Evolutionary conservation across 2,888 invertebrate species (phyloP), one percentile per base, ranked within the genome.

Genomic region (Drosophila multiciliata): DNA sequence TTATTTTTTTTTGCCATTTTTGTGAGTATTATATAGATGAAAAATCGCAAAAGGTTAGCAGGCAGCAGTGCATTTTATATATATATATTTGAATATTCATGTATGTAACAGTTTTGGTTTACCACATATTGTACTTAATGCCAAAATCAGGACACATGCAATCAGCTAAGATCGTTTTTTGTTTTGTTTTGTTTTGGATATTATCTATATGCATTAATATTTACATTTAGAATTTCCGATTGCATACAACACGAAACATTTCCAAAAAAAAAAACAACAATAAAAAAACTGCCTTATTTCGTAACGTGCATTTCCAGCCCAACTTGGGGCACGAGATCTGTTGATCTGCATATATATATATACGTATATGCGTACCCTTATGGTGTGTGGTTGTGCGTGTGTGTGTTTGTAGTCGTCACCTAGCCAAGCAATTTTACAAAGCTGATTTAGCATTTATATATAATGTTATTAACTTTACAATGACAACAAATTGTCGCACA

Each of bases 11-110:
- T 66, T 52, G 62, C 68, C 57, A 57, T 55, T 80, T 82, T 88
- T 88, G 86, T 68, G 85, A 85, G 85, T 85, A 88, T 85, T 85
- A 85, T 67, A 64, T 80, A 82, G 62, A 85, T 85, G 88, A 85
- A 88, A 85, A 86, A 88, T 86, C 82, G 75, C 88, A 83, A 80
- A 73, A 57, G 64, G 45, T 23, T 59, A 42, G 35, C 55, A 49
- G 29, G 40, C 55, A 38, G 23, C 55, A 36, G n/a, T 60, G 40
- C 69, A 58, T 52, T 26, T 53, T 33, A 63, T 45, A 65, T 50
- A 60, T 50, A 60, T 29, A 66, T 49, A 61, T 23, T 38, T 26
- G 23, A 29, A 65, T 23, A 23, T 35, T 15, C 3, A 23, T 23
- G 35, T 23, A 35, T 53, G 23, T 29, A 42, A 58, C 15, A 42